Evolutionary conservation across 2,113 vertebrate species (phyloP).

Genomic region (Verasper variegatus): DNA sequence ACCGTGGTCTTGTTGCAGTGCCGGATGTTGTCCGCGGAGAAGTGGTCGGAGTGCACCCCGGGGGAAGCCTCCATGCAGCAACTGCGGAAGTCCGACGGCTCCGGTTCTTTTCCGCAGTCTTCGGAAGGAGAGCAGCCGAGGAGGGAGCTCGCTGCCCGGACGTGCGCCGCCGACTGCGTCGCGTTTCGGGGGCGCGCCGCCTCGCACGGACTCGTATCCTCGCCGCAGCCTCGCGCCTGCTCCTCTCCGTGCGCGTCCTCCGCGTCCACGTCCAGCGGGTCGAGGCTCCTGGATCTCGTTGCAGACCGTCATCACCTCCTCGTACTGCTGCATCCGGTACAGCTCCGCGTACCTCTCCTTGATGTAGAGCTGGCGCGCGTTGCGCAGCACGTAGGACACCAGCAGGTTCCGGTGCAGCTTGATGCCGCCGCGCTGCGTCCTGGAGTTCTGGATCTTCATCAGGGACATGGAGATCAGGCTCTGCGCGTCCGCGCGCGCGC

Average conservation of each 20-base stretch:
- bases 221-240: constrained; percentile 76
- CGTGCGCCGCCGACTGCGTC: constrained; percentile 11
- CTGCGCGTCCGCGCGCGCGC: constrained; percentile 90
- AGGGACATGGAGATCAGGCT: constrained; percentile 94
- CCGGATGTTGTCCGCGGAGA: constrained; percentile 22
- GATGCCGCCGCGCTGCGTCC: constrained; percentile 94
- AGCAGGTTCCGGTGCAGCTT: constrained; percentile 98
- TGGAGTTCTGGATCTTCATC: constrained; percentile 96
- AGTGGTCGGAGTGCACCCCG: constrained; percentile 71
- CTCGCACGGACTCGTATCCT: constrained; percentile 71
- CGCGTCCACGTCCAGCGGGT: constrained; percentile 85
- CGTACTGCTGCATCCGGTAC: constrained; percentile 92
- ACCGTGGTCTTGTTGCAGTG: constrained; percentile 94
- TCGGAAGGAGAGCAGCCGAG: constrained; percentile 72
- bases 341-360: constrained; percentile 95
- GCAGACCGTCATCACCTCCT: constrained; percentile 86
- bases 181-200: constrained; percentile 29
- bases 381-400: constrained; percentile 95
- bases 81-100: constrained; percentile 83
- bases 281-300: constrained; percentile 86
- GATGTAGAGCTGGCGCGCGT: constrained; percentile 96
- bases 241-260: constrained; percentile 84
- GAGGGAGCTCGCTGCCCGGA: constrained; percentile 29
- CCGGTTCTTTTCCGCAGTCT: constrained; percentile 80
- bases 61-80: constrained; percentile 82